Evolutionary conservation across 2,888 invertebrate genomes (phyloP), one percentile per base, ranked within the genome.

Genomic region (Morpho helenor): DNA sequence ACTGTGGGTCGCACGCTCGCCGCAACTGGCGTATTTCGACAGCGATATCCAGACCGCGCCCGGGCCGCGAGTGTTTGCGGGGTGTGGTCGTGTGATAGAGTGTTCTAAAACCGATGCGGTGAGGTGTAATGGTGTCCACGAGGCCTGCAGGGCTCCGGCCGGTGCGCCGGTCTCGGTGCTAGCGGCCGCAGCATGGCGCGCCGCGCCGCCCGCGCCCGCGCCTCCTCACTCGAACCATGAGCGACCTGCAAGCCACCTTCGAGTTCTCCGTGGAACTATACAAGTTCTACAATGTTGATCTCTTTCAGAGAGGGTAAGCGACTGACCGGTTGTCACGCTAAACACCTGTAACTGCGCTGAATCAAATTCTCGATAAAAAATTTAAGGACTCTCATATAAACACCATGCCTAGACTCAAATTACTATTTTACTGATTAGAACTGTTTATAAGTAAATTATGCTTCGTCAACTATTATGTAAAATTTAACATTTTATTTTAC

Each of bases 281-380:
- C 93, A 98, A 98, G 92, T 98, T 98, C 93, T 97, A 97, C 93
- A 98, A 98, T 94, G 97, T 98, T 87, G 98, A 98, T 91, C 94
- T 98, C 79, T 98, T 98, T 90, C 98, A 98, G 89, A 93, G 98
- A 92, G 98, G 98, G 98, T 98, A 87, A 94, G 95, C 91, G 60
- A 23, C 54, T 51, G 42, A 49, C 31, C 31, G 10, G 43, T 43
- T 16, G 22, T 40, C 8, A 39, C 54, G 43, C 16, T 42, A 53
- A 56, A 42, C 42, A 49, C 52, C 16, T 46, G 49, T 44, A 43
- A 43, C 55, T 46, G 56, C 8, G 52, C 44, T 40, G 10, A 22
- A 49, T 7, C 42, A 22, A 41, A 9, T 10, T 31, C 31, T 31
- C 31, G 31, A 31, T 31, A 31, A 31, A 5, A 3, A 31, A 31